Base-by-base conservation (phyloP, 1,140 invertebrate species). In the Campoletis sonorensis region DNA sequence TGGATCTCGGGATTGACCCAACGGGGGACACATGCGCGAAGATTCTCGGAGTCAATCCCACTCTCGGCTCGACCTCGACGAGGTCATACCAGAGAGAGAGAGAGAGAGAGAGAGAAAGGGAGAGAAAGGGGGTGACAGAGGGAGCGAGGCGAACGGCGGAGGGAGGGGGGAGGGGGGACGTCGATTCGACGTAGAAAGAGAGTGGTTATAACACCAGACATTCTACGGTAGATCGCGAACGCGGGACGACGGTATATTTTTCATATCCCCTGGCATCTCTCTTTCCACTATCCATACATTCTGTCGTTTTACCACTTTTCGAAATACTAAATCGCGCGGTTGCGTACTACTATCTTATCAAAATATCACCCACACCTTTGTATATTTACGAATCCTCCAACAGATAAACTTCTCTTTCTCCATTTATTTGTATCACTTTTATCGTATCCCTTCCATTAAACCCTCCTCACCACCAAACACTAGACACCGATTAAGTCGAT, bases 1-100 rank as follows among this genome's bases (percentile, higher is more conserved):
- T 64, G 71, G 51, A 61, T 73, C 37, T 71, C 73, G 68, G 70
- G 61, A 78, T 58, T 80, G 72, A 30, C 58, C 67, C 61, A 45
- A 23, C 72, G 72, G 70, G 72, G 70, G 79, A 83, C 79, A 81
- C 82, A 83, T 83, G 82, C 82, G 82, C 82, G 73, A 83, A 83
- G 79, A 81, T 75, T 75, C 75, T 75, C 75, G 61, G 75, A 67
- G 79, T 81, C 79, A 83, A 83, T 83, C 79, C 75, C 71, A 64
- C 82, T 79, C 45, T 27, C 61, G 64, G 45, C 30, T 40, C 79
- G 79, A 72, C 73, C 81, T 82, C 81, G 75, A 40, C 76, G 81
- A 82, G 81, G 81, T 78, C 81, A 80, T 49, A 68, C 26, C 54
- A 51, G 26, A 54, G 49, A 76, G 27, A 76, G 58, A 40, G 64